phyloP scores from a whole-genome alignment of 1,140 invertebrate species.

The Euura saliciscinereae region DNA sequence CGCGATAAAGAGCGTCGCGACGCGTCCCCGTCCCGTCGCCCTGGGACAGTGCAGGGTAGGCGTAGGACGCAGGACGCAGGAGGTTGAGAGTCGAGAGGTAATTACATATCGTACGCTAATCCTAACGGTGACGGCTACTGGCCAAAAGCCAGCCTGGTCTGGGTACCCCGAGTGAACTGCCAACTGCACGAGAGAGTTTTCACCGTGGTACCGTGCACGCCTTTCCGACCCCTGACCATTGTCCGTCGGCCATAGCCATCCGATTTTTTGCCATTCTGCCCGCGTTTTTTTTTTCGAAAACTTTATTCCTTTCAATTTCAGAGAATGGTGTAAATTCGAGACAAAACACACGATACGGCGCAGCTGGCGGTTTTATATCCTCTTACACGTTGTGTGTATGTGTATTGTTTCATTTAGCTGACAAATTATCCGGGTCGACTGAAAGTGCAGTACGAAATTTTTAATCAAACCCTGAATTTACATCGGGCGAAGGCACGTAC shows the following conservation, averaged over 20 bases:
- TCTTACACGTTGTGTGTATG: background rate
- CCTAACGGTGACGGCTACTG: background rate
- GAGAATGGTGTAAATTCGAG: too few relatives aligned
- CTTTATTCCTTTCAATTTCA: too few relatives aligned
- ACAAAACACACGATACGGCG: background rate
- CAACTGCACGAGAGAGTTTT: background rate
- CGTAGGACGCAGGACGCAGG: background rate
- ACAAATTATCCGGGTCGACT: background rate
- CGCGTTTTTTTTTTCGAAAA: too few relatives aligned
- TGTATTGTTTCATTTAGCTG: background rate
- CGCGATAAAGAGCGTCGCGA: constrained; percentile 4
- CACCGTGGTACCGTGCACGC: background rate
- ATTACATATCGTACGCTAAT: constrained; percentile 6
- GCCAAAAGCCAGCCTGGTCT: background rate
- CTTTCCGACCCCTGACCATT: background rate
- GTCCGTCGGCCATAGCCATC: background rate
- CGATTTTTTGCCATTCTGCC: too few relatives aligned
- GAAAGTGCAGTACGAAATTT: background rate
- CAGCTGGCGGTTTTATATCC: background rate
- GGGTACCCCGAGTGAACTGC: background rate
- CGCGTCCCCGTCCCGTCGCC: background rate
- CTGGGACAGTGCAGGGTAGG: background rate
- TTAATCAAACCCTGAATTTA: constrained; percentile 2
- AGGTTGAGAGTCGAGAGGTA: background rate
- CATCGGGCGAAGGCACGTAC: background rate